These are phyloP conservation scores for Drosophila serrata DNA, from an alignment of 1,140 invertebrate genomes.

Conservation along the genomic window DNA sequence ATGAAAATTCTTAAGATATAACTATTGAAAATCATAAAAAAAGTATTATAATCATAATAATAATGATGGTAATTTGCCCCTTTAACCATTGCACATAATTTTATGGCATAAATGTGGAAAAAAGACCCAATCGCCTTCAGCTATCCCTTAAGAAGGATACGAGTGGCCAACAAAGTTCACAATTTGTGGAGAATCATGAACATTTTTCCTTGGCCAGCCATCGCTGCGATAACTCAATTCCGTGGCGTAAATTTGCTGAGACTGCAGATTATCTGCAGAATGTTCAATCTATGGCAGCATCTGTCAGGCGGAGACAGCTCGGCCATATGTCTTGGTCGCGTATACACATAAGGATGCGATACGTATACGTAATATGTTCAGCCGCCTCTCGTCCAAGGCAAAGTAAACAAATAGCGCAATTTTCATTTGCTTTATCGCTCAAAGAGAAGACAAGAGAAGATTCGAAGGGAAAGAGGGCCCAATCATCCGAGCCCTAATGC, in stretches of 20 bases:
- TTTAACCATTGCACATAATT: not conserved
- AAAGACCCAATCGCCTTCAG: not conserved
- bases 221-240: constrained; percentile 46
- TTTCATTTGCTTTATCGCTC: constrained; percentile 72
- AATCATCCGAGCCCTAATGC: constrained; percentile 73
- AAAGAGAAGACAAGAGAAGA: constrained; percentile 1
- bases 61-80: not conserved
- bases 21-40: not conserved
- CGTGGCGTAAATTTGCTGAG: constrained; percentile 55
- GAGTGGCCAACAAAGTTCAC: constrained; percentile 21
- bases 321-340: constrained; percentile 65
- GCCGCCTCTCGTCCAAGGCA: constrained; percentile 12
- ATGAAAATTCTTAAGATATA: not conserved
- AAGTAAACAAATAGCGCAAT: constrained; percentile 73
- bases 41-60: not conserved
- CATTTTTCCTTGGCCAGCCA: constrained; percentile 5
- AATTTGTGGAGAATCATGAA: constrained; percentile 14
- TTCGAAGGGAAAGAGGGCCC: constrained; percentile 9
- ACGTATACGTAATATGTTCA: constrained; percentile 3
- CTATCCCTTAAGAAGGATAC: not conserved
- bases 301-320: constrained; percentile 58
- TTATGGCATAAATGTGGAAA: not conserved
- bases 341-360: not conserved
- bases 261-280: constrained; percentile 63
- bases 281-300: constrained; percentile 56